Conservation (phyloP, 2,888 invertebrate genomes). For the Mesochorus sp. region DNA sequence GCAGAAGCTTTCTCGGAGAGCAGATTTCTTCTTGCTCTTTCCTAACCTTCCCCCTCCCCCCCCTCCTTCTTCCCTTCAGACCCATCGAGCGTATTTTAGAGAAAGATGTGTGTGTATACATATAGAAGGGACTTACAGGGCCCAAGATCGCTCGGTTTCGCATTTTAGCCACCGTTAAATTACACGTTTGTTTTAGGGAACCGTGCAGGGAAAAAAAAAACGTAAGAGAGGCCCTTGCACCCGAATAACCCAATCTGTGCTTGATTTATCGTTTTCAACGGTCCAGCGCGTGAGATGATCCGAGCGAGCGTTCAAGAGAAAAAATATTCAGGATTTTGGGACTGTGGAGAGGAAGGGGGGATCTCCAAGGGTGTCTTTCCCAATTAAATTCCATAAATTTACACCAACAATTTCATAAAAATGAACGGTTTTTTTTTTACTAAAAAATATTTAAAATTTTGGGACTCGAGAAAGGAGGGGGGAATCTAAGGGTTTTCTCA, state of each 20-base stretch:
- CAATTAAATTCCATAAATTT: too few relatives aligned
- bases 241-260: constrained; percentile 65
- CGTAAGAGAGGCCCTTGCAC: constrained; percentile 53
- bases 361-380: too few relatives aligned
- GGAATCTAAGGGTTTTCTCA: too few relatives aligned
- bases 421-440: too few relatives aligned
- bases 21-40: constrained; percentile 55
- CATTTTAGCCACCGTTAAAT: constrained; percentile 79
- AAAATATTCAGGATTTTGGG: constrained; percentile 13
- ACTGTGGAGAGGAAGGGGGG: neutral
- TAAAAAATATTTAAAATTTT: too few relatives aligned
- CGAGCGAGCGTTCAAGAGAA: constrained; percentile 11
- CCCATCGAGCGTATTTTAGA: too few relatives aligned
- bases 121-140: constrained; percentile 60
- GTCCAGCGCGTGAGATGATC: constrained; percentile 11
- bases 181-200: constrained; percentile 78
- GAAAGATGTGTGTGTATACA: constrained; percentile 30
- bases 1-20: constrained; percentile 62
- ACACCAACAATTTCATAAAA: too few relatives aligned
- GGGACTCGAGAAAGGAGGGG: too few relatives aligned
- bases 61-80: constrained; percentile 64
- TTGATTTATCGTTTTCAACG: constrained; percentile 72
- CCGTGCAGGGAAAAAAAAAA: constrained; percentile 39
- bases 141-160: constrained; percentile 66
- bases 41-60: constrained; percentile 55